A percentile compares a stretch with the other conserved stretches of the same genome.
Conservation (phyloP, 2,113 vertebrate species). For the Progne subis region DNA sequence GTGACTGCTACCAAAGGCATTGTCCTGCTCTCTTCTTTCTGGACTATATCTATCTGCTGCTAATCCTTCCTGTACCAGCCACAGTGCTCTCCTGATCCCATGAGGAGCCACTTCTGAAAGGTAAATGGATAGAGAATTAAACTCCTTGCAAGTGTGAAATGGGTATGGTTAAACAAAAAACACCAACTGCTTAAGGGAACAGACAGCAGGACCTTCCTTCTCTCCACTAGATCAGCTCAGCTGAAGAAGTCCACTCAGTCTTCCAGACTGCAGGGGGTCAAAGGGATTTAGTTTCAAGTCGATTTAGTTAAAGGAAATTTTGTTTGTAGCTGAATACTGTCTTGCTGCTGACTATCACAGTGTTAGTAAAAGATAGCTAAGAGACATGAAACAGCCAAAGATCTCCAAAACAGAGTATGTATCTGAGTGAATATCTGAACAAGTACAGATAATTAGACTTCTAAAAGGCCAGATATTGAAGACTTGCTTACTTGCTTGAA, state of each 20-base stretch:
- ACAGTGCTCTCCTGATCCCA: neutral
- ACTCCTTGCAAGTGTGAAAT: neutral
- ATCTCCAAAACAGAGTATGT: neutral
- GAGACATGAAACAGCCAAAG: neutral
- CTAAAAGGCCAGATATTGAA: neutral
- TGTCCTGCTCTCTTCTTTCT: neutral
- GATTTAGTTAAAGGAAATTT: neutral
- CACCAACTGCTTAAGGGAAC: neutral
- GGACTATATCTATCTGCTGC: neutral
- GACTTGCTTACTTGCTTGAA: neutral
- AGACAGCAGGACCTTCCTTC: neutral
- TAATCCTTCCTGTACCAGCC: neutral
- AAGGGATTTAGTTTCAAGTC: constrained; percentile 1
- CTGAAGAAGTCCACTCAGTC: neutral
- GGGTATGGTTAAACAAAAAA: neutral
- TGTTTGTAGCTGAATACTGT: neutral
- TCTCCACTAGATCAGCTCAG: neutral
- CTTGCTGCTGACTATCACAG: neutral
- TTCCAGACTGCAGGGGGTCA: neutral
- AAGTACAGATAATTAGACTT: neutral
- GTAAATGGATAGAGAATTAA: neutral
- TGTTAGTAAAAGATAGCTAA: neutral
- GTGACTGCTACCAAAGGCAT: neutral
- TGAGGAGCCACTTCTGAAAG: neutral
- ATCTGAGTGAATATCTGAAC: neutral